These are phyloP conservation scores for Stenodema calcarata DNA, from an alignment of 2,888 invertebrate species.

Conservation along the genomic window DNA sequence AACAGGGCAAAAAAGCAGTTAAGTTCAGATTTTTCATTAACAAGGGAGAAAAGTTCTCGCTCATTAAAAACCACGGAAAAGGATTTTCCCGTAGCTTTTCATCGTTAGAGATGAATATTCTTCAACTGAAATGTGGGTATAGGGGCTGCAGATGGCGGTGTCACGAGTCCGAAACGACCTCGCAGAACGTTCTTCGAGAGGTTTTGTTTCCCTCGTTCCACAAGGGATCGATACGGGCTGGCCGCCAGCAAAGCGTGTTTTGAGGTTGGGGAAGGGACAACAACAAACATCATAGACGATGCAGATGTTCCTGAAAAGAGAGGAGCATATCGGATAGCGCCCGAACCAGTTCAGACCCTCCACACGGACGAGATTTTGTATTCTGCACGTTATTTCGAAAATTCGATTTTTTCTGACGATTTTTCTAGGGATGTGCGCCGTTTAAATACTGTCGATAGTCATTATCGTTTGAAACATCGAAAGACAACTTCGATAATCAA, in stretches of 20 bases:
- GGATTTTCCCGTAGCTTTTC: slow-evolving; percentile 31
- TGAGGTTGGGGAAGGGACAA: background rate
- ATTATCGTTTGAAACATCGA: too few species aligned
- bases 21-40: slow-evolving; percentile 47
- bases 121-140: background rate
- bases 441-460: too few species aligned
- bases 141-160: background rate
- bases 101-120: background rate
- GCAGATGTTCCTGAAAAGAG: too few species aligned
- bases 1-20: slow-evolving; percentile 26
- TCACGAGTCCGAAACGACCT: background rate
- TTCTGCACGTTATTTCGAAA: too few species aligned
- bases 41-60: slow-evolving; percentile 42
- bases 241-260: background rate
- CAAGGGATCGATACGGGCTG: background rate
- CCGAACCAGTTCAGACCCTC: too few species aligned
- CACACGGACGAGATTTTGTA: too few species aligned
- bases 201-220: too few species aligned
- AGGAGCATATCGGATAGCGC: too few species aligned
- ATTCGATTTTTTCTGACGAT: too few species aligned
- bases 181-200: background rate
- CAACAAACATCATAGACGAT: too few species aligned
- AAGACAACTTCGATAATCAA: too few species aligned
- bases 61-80: slow-evolving; percentile 41
- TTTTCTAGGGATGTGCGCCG: too few species aligned